Evolutionary conservation across 2,888 invertebrate genomes (phyloP), one percentile per base, ranked within the genome.

Genomic region (Polylopha cassiicola): DNA sequence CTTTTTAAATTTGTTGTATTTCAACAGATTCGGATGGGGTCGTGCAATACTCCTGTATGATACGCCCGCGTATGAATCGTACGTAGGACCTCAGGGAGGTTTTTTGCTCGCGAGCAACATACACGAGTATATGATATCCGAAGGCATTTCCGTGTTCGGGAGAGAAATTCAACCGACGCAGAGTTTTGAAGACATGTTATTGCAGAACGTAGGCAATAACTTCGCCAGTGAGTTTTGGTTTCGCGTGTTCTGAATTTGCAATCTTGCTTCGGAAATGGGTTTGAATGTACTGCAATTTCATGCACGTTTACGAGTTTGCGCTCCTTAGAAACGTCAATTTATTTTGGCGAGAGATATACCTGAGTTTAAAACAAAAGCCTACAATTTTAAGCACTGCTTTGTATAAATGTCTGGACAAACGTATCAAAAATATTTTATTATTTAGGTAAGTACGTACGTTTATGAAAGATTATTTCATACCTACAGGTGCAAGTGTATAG

Each of bases 21-120:
- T 53, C 58, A 61, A 53, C 76, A 94, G 94, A 61, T 90, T 90
- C 68, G 77, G 86, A 20, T 95, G 95, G 95, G 81, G 78, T 4
- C 91, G 90, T 51, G 82, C 91, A 1, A 89, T 91, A 24, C 78
- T 95, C 39, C 77, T 96, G 49, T 95, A 94, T 72, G 92, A 95
- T 53, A 89, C 90, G 6, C 86, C 90, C 43, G 92, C 92, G 0
- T 91, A 91, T 56, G 74, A 81, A 24, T 87, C 89, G 53, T 81
- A 89, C 0, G 91, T 89, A 4, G 95, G 95, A 0, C 78, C 81
- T 6, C 87, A 89, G 45, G 93, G 93, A 3, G 97, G 96, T 52
- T 91, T 90, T 53, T 82, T 95, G 10, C 88, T 93, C 70, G 92
- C 93, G 79, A 89, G 89, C 45, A 90, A 92, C 0, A 73, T 96